Evolutionary conservation across 1,140 invertebrate genomes (phyloP).

Genomic region (Acromyrmex charruanus): DNA sequence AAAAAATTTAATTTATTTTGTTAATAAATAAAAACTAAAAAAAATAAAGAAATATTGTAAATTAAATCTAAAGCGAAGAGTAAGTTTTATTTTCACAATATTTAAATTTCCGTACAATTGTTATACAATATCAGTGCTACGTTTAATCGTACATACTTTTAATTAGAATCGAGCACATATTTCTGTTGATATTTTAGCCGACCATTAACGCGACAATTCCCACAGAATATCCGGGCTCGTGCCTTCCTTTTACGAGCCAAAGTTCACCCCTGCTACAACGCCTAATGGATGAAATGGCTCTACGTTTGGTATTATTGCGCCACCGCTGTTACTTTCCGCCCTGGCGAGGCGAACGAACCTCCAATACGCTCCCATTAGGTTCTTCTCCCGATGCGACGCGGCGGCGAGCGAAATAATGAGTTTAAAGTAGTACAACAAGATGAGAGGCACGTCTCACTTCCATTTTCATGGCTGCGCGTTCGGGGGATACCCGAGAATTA

Average conservation of each 20-base stretch:
- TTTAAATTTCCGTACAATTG: too few relatives aligned
- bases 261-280: conserved; percentile 33
- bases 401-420: conserved; percentile 47
- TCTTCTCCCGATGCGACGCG: not conserved
- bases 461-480: conserved; percentile 34
- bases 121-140: too few relatives aligned
- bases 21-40: too few relatives aligned
- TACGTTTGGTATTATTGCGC: conserved; percentile 55
- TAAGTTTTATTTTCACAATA: too few relatives aligned
- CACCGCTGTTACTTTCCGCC: conserved; percentile 42
- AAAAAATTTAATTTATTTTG: too few relatives aligned
- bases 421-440: conserved; percentile 16
- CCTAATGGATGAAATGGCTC: conserved; percentile 46
- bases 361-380: conserved; percentile 47
- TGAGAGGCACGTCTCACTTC: conserved; percentile 37
- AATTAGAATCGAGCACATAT: not conserved
- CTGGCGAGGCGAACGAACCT: not conserved
- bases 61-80: too few relatives aligned
- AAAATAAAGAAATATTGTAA: too few relatives aligned
- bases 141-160: not conserved
- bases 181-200: conserved; percentile 12
- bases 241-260: conserved; percentile 7
- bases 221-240: not conserved
- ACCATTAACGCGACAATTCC: conserved; percentile 7
- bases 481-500: conserved; percentile 43